These are phyloP conservation scores for Keiferia lycopersicella DNA, from an alignment of 2,888 invertebrate species.

Conservation along the genomic window DNA sequence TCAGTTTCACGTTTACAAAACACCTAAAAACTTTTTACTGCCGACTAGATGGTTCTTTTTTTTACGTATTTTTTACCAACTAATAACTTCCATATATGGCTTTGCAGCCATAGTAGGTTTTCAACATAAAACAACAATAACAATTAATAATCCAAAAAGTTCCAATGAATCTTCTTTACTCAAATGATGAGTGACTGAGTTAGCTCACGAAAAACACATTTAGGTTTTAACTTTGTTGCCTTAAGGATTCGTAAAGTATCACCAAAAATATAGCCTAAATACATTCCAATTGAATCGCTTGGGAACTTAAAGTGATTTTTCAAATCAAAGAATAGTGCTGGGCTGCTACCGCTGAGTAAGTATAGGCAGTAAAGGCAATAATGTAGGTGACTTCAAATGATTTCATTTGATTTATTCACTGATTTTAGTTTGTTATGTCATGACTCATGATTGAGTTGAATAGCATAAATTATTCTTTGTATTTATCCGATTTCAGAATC, in stretches of 20 bases:
- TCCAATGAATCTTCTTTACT: background rate
- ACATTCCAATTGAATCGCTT: constrained; percentile 36
- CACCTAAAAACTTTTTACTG: too few relatives aligned
- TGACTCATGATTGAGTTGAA: too few relatives aligned
- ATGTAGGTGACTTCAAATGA: background rate
- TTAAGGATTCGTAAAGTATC: constrained; percentile 19
- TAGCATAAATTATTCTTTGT: too few relatives aligned
- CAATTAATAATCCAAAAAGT: constrained; percentile 11
- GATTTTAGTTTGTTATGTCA: too few relatives aligned
- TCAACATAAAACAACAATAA: background rate
- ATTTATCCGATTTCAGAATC: too few relatives aligned
- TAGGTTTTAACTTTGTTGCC: constrained; percentile 1
- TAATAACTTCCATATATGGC: too few relatives aligned
- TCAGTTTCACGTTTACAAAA: too few relatives aligned
- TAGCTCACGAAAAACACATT: constrained; percentile 5
- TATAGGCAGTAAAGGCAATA: constrained; percentile 27
- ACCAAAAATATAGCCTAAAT: constrained; percentile 23
- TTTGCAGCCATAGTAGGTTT: too few relatives aligned
- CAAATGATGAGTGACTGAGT: background rate
- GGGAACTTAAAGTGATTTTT: constrained; percentile 37
- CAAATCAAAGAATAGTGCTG: constrained; percentile 41
- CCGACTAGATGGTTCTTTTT: too few relatives aligned
- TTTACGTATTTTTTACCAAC: too few relatives aligned
- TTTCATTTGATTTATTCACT: background rate
- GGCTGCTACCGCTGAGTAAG: constrained; percentile 46